These are phyloP conservation scores for Characodon lateralis DNA, from an alignment of 2,797 vertebrate genomes.

Conservation along the genomic window DNA sequence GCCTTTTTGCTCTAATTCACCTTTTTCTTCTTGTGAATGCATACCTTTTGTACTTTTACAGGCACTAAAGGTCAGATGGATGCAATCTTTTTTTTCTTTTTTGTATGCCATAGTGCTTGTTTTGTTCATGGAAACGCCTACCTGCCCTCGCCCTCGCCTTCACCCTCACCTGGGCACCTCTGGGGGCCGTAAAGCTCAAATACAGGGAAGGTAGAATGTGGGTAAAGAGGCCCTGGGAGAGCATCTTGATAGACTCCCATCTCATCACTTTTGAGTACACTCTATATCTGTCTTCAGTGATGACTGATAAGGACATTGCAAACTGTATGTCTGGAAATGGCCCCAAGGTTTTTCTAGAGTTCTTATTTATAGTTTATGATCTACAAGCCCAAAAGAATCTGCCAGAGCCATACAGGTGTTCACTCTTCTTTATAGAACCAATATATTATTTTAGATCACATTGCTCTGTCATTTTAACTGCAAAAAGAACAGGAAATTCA, in stretches of 20 bases:
- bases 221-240: conserved; percentile 19
- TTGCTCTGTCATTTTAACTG: conserved; percentile 34
- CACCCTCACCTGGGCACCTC: conserved; percentile 73
- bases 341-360: conserved; percentile 58
- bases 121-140: conserved; percentile 60
- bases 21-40: conserved; percentile 67
- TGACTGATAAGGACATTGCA: conserved; percentile 58
- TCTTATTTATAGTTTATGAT: conserved; percentile 67
- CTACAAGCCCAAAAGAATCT: conserved; percentile 55
- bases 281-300: conserved; percentile 48
- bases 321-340: conserved; percentile 59
- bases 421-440: conserved; percentile 30
- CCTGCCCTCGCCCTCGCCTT: conserved; percentile 75
- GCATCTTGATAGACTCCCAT: conserved; percentile 69
- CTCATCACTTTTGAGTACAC: conserved; percentile 67
- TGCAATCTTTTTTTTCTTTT: conserved; percentile 55
- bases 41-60: conserved; percentile 71
- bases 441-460: conserved; percentile 17
- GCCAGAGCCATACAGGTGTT: conserved; percentile 37
- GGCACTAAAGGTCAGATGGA: conserved; percentile 73
- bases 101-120: conserved; percentile 74
- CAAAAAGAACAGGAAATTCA: conserved; percentile 33
- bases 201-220: conserved; percentile 30
- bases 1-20: conserved; percentile 65
- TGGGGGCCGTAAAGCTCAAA: conserved; percentile 73